phyloP scores from a whole-genome alignment of 2,888 invertebrate genomes.

The Altica lythri region DNA sequence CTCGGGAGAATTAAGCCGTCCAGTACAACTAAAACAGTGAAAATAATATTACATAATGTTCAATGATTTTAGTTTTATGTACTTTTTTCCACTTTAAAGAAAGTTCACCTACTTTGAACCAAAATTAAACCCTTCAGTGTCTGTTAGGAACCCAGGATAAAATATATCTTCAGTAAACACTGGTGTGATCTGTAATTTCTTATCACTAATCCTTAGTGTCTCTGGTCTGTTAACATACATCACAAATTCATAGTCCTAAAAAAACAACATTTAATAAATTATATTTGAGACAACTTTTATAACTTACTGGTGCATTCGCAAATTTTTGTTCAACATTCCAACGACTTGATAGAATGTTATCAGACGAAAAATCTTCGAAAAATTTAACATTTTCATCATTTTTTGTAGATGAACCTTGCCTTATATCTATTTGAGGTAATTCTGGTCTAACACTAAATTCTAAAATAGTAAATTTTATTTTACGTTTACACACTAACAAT shows the following conservation, averaged over 20 bases:
- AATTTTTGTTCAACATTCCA: slow-evolving; percentile 57
- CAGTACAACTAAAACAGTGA: slow-evolving; percentile 56
- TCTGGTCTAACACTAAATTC: slow-evolving; percentile 13
- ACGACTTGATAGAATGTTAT: slow-evolving; percentile 42
- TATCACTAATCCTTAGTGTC: slow-evolving; percentile 61
- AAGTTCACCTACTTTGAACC: slow-evolving; percentile 46
- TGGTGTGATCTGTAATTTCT: slow-evolving; percentile 66
- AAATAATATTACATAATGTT: neutral
- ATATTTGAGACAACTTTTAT: neutral
- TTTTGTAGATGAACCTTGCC: neutral
- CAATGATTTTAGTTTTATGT: neutral
- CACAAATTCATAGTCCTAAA: slow-evolving; percentile 73
- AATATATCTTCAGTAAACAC: slow-evolving; percentile 61
- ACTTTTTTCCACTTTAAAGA: neutral
- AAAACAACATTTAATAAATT: too few relatives aligned
- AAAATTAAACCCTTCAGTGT: slow-evolving; percentile 48
- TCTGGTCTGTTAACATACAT: slow-evolving; percentile 65
- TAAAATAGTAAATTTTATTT: slow-evolving; percentile 2
- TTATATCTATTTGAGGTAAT: slow-evolving; percentile 9
- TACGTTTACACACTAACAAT: neutral
- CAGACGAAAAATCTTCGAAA: slow-evolving; percentile 18
- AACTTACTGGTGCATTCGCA: slow-evolving; percentile 64
- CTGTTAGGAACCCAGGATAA: slow-evolving; percentile 59
- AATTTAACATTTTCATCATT: slow-evolving; percentile 22
- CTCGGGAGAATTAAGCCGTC: slow-evolving; percentile 40